Evolutionary conservation across 1,140 invertebrate genomes (phyloP).

Genomic region (Drosophila bifasciata): DNA sequence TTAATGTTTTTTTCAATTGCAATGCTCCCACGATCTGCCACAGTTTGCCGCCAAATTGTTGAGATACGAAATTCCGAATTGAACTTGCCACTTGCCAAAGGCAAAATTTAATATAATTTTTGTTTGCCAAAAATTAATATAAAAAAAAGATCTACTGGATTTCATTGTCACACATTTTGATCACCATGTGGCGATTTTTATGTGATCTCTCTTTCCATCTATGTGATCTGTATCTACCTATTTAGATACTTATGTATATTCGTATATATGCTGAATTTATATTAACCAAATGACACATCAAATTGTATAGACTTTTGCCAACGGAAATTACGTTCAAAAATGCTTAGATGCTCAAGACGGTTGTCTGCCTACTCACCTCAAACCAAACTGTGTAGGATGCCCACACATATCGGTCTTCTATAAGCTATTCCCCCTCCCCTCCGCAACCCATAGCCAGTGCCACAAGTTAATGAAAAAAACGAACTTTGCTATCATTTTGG

Average conservation of each 20-base stretch:
- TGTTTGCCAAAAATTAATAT: too few species aligned
- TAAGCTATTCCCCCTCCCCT: neutral
- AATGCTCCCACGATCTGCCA: too few species aligned
- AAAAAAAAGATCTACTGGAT: too few species aligned
- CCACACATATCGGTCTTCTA: slow-evolving; percentile 11
- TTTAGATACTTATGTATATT: too few species aligned
- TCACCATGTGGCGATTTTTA: too few species aligned
- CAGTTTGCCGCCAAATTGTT: too few species aligned
- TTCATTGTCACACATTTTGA: too few species aligned
- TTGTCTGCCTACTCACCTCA: slow-evolving; percentile 22
- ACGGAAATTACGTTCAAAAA: slow-evolving; percentile 23
- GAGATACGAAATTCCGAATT: too few species aligned
- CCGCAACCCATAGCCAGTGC: neutral
- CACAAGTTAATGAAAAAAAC: slow-evolving; percentile 34
- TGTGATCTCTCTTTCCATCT: neutral
- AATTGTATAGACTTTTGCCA: slow-evolving; percentile 11
- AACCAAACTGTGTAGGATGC: slow-evolving; percentile 31
- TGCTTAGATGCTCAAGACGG: slow-evolving; percentile 17
- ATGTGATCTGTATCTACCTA: too few species aligned
- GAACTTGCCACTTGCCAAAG: too few species aligned
- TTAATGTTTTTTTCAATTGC: too few species aligned
- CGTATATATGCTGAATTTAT: neutral
- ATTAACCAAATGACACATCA: slow-evolving; percentile 3
- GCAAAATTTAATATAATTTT: too few species aligned
- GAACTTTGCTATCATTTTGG: slow-evolving; percentile 50